These are phyloP conservation scores for Octodon degus DNA, from an alignment of 2,113 vertebrate species.

Conservation along the genomic window DNA sequence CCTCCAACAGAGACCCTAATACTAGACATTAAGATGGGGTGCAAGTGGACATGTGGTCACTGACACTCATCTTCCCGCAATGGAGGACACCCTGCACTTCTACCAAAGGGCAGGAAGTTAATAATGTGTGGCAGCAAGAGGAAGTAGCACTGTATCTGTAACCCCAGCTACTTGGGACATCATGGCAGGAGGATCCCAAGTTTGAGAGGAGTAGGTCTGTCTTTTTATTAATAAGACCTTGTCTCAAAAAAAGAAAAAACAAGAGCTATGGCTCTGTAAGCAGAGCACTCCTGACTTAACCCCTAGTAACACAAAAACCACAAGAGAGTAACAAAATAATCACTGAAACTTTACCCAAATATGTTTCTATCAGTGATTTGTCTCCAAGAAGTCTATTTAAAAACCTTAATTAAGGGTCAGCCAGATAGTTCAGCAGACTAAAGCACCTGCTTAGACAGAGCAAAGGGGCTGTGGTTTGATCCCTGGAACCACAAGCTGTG, in stretches of 20 bases:
- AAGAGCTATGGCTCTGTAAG: background rate
- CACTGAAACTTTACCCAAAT: constrained; percentile 13
- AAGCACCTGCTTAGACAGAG: no score
- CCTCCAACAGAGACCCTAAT: background rate
- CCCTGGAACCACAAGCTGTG: no score
- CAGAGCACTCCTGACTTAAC: background rate
- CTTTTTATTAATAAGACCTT: background rate
- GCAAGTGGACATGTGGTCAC: background rate
- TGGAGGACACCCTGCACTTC: background rate
- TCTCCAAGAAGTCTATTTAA: background rate
- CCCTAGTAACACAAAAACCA: background rate
- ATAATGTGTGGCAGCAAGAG: background rate
- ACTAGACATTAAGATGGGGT: background rate
- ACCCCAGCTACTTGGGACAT: background rate
- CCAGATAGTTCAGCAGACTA: no score
- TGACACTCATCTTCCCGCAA: background rate
- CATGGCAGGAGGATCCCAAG: background rate
- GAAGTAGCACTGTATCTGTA: background rate
- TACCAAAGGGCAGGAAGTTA: background rate
- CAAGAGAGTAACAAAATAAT: background rate
- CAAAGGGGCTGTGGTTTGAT: no score
- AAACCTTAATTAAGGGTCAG: background rate
- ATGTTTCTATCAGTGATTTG: background rate
- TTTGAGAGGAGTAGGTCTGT: background rate
- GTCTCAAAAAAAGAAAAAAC: background rate